A percentile compares a stretch with the other conserved stretches of the same genome.
Evolutionary conservation across 2,797 vertebrate genomes (phyloP).

Genomic region (Sebastes cheni): DNA sequence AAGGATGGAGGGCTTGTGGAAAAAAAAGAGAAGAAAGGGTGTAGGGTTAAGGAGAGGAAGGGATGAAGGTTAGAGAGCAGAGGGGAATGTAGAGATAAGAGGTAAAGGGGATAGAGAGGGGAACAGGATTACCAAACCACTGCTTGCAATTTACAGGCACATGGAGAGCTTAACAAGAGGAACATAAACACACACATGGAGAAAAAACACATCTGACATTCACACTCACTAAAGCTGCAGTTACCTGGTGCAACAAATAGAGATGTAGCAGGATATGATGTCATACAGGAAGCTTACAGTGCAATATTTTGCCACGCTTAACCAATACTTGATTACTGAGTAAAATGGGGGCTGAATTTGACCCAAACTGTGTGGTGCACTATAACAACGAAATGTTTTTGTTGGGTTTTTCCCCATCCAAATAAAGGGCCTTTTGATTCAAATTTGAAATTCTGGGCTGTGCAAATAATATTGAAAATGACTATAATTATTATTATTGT

Average conservation of each 20-base stretch:
- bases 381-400: background rate
- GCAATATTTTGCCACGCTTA: background rate
- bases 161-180: conserved; percentile 42
- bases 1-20: conserved; percentile 19
- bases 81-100: conserved; percentile 40
- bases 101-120: conserved; percentile 33
- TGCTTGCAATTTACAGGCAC: conserved; percentile 50
- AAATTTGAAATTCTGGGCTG: background rate
- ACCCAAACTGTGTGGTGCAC: background rate
- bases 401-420: background rate
- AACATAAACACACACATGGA: conserved; percentile 24
- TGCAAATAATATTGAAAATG: background rate
- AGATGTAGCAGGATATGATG: background rate
- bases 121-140: conserved; percentile 62
- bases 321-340: background rate
- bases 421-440: background rate
- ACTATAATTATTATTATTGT: background rate
- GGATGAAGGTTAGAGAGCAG: conserved; percentile 48
- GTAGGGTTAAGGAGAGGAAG: conserved; percentile 19
- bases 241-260: background rate
- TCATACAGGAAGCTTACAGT: background rate
- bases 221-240: conserved; percentile 9
- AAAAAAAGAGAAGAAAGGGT: conserved; percentile 15
- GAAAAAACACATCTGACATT: background rate
- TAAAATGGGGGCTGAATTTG: background rate